Evolutionary conservation across 2,113 vertebrate species (phyloP).

Genomic region (Chloropsis cyanopogon): DNA sequence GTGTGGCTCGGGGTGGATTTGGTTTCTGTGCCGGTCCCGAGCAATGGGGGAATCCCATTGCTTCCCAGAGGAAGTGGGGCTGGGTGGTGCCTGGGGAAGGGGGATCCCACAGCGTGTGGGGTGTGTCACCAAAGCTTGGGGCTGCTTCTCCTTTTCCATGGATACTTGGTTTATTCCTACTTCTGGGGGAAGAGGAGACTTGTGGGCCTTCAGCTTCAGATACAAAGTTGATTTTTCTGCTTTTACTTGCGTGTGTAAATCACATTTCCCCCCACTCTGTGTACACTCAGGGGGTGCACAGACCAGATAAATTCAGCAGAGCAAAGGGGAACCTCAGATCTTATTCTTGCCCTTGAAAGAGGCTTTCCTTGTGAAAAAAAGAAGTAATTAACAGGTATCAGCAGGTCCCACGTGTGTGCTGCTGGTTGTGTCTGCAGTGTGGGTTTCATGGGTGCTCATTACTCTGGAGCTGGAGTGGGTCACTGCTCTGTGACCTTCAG

Average conservation of each 20-base stretch:
- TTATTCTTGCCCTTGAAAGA: background rate
- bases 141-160: background rate
- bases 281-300: fast-evolving
- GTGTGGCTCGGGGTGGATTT: background rate
- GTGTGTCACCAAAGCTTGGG: background rate
- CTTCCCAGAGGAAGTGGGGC: too few relatives aligned
- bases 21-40: background rate
- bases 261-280: background rate
- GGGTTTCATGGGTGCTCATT: fast-evolving
- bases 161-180: fast-evolving
- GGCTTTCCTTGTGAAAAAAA: background rate
- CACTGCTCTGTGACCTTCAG: background rate
- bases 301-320: background rate
- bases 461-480: background rate
- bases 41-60: background rate
- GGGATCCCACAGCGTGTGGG: background rate
- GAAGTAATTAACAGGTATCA: background rate
- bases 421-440: background rate
- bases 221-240: background rate
- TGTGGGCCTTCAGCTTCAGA: background rate
- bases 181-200: background rate
- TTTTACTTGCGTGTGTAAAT: background rate
- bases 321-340: background rate
- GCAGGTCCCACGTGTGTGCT: fast-evolving
- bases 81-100: background rate